Conservation (phyloP, 1,140 invertebrate genomes). For the Drosophila nasuta region DNA sequence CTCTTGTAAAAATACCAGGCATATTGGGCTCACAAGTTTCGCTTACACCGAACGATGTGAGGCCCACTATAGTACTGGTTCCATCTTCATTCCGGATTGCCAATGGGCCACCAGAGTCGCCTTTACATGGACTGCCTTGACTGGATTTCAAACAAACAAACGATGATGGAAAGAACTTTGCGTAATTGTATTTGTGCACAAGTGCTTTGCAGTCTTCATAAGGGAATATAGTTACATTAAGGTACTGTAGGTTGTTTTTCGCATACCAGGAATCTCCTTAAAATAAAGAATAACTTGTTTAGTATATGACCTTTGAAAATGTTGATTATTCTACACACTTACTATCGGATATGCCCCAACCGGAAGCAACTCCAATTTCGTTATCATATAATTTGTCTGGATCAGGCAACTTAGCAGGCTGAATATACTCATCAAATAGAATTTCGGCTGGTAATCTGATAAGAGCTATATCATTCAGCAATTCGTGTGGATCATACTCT, state of each 20-base stretch:
- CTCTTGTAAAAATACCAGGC: background rate
- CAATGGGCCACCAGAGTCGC: no score
- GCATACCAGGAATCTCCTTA: no score
- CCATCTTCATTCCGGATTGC: no score
- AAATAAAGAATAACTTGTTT: no score
- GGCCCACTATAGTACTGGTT: no score
- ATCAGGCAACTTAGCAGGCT: conserved; percentile 10
- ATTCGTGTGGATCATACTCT: fast-evolving
- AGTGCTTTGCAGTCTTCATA: background rate
- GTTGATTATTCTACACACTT: no score
- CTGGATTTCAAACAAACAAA: no score
- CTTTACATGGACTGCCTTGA: no score
- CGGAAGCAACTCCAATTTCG: conserved; percentile 2
- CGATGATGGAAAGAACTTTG: no score
- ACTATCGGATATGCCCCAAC: conserved; percentile 9
- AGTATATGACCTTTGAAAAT: no score
- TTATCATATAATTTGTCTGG: background rate
- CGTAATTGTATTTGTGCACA: background rate
- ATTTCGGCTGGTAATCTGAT: conserved; percentile 26
- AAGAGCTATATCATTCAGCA: conserved; percentile 30
- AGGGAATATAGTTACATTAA: background rate
- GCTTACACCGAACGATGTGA: background rate
- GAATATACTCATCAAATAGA: conserved; percentile 23
- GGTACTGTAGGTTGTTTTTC: background rate
- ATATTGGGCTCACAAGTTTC: background rate